Base-by-base conservation (phyloP, 2,113 vertebrate genomes). In the Gymnobelideus leadbeateri region DNA sequence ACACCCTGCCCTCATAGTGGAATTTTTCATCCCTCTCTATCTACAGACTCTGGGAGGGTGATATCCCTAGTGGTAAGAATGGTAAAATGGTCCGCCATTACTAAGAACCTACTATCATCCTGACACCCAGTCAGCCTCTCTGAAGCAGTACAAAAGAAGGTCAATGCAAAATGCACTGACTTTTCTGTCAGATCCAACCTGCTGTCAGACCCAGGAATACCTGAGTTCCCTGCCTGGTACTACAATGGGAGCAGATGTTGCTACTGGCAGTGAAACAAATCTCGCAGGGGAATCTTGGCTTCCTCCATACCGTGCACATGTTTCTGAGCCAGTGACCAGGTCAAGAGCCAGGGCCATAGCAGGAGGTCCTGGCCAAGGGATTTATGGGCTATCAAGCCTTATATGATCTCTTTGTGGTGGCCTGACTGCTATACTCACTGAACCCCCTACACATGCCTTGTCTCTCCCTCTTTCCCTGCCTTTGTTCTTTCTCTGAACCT, bases 261-360 rank as follows among this genome's bases (percentile, higher is more conserved):
- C 84, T 49, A 53, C 89, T 92, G 95, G 12, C 49, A 50, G 94
- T 43, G n/a, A 92, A 51, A 92, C 53, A 89, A n/a, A 21, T 54
- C 92, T 50, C 3, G 2, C 0, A 54, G 53, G 50, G 89, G 49
- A 91, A 61, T 89, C 57, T 54, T 46, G 49, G 25, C 68, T 91
- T 11, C 43, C 94, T 90, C 12, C 51, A 9, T 28, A 16, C 51
- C 10, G 25, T 28, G 31, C 89, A 43, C 3, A 37, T 11, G 7
- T 16, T 84, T 43, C n/a, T 43, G 19, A 43, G 5, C 68, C 68
- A 84, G n/a, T 43, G 53, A 90, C 23, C 53, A 53, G 47, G 49
- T 46, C 46, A 7, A 21, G 57, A 90, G 89, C 25, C 12, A 1
- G 3, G 92, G 26, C 57, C 19, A 37, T 11, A 28, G 14, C 50